These are phyloP conservation scores for Tricholauxania praeusta DNA, from an alignment of 2,888 invertebrate species.

Conservation along the genomic window DNA sequence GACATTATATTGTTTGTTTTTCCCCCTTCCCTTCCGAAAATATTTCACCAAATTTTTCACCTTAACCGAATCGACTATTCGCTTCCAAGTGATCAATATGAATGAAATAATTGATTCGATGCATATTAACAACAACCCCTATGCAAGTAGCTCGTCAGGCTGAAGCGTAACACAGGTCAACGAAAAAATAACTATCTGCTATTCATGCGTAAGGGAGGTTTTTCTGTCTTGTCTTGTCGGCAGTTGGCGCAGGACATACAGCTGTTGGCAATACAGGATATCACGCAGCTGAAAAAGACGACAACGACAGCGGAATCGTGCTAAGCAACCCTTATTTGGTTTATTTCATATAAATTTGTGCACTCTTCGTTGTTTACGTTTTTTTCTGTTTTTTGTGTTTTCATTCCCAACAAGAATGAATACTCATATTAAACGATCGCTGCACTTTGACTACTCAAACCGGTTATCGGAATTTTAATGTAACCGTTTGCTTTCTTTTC, in stretches of 20 bases:
- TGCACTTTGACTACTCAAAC: no score
- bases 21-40: slow-evolving; percentile 9
- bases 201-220: not conserved
- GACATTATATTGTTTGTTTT: slow-evolving; percentile 52
- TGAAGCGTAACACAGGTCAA: not conserved
- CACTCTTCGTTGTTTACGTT: no score
- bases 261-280: slow-evolving; percentile 19
- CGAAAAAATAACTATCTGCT: not conserved
- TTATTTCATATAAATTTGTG: not conserved
- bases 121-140: not conserved
- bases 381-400: no score
- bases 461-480: no score
- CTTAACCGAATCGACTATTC: not conserved
- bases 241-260: not conserved
- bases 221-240: not conserved
- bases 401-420: no score
- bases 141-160: not conserved
- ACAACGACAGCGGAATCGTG: not conserved
- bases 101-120: slow-evolving; percentile 17
- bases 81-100: not conserved
- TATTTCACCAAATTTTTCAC: not conserved
- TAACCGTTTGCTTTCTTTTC: no score
- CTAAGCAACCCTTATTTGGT: slow-evolving; percentile 4
- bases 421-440: no score
- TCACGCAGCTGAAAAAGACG: slow-evolving; percentile 20